A percentile compares a stretch with the other conserved stretches of the same genome.
phyloP scores from a whole-genome alignment of 2,113 vertebrate genomes.

The Xerus inauris region DNA sequence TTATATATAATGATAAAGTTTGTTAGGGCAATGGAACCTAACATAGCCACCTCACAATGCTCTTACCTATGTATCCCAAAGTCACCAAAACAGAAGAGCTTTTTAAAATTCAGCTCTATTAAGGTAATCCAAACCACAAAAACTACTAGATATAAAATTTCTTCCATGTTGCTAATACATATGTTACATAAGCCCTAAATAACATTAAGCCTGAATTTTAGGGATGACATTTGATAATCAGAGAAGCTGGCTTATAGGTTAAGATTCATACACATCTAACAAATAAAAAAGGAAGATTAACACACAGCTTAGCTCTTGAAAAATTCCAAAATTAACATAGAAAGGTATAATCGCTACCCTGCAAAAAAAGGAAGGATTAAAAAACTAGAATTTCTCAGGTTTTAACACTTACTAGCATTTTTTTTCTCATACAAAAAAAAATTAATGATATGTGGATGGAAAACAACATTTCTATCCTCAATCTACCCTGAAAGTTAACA shows the following conservation, averaged over 20 bases:
- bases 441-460: background rate
- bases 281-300: background rate
- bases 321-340: background rate
- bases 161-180: background rate
- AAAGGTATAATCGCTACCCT: background rate
- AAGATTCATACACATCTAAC: background rate
- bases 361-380: background rate
- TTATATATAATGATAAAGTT: background rate
- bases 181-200: background rate
- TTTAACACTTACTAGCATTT: slow-evolving; percentile 21
- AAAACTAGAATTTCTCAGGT: background rate
- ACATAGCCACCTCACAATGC: background rate
- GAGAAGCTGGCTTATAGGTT: background rate
- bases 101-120: background rate
- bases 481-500: background rate
- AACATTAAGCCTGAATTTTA: background rate
- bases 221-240: background rate
- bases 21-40: background rate
- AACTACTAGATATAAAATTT: background rate
- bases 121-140: background rate
- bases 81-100: background rate
- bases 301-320: slow-evolving; percentile 9
- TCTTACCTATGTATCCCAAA: background rate
- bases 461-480: background rate
- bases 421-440: background rate